Conservation (phyloP, 1,140 invertebrate species). For the Odontomachus brunneus region DNA sequence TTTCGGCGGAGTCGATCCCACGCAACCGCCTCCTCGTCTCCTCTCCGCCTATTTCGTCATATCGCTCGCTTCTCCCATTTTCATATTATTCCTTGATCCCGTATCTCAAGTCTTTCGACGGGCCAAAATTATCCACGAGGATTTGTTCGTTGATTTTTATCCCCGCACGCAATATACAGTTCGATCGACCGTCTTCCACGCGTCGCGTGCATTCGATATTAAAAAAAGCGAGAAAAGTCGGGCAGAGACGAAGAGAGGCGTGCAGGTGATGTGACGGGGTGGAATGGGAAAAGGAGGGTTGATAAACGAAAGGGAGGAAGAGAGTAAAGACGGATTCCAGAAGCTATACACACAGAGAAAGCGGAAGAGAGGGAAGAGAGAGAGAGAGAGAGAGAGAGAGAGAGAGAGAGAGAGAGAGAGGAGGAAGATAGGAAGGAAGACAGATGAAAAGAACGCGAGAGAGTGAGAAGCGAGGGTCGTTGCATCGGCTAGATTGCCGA, state of each 20-base stretch:
- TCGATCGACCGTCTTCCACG: not conserved
- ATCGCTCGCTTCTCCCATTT: constrained; percentile 21
- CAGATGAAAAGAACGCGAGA: not conserved
- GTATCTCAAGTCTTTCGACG: not conserved
- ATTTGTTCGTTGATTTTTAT: not conserved
- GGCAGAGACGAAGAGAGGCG: not conserved
- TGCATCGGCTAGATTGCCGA: not conserved
- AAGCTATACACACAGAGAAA: not conserved
- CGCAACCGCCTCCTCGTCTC: constrained; percentile 23
- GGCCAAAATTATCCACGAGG: not conserved
- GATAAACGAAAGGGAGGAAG: not conserved
- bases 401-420: constrained; percentile 24
- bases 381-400: not conserved
- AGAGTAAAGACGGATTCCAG: constrained; percentile 11
- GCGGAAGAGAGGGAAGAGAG: not conserved
- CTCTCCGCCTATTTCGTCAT: constrained; percentile 27
- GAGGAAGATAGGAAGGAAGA: not conserved
- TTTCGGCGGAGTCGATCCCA: constrained; percentile 32
- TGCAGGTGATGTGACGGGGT: not conserved
- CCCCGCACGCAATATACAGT: not conserved
- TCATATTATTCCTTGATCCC: constrained; percentile 18
- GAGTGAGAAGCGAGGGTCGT: constrained; percentile 22
- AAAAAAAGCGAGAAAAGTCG: not conserved
- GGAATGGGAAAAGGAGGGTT: not conserved
- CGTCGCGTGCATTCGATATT: constrained; percentile 39